These are phyloP conservation scores for Buphagus erythrorhynchus DNA, from an alignment of 2,797 vertebrate species.

Conservation along the genomic window DNA sequence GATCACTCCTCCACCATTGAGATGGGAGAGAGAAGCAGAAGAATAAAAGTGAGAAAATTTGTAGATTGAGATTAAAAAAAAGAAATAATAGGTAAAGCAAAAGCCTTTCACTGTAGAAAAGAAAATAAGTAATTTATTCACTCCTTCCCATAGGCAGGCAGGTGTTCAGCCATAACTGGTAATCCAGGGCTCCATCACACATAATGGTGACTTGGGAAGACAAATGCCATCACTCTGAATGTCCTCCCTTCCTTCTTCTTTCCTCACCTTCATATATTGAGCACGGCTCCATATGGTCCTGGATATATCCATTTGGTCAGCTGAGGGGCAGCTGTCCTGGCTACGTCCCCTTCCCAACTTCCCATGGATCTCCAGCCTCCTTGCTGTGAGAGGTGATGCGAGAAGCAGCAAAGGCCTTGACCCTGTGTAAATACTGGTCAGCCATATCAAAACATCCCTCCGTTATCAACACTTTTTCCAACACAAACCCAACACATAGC, in stretches of 20 bases:
- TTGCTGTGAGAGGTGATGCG: neutral
- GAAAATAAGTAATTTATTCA: neutral
- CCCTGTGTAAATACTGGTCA: neutral
- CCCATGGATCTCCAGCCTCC: neutral
- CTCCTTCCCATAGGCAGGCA: neutral
- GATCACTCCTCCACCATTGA: fast-evolving
- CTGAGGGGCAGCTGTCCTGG: neutral
- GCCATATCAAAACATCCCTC: neutral
- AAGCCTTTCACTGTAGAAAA: neutral
- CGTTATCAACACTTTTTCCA: neutral
- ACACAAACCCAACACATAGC: neutral
- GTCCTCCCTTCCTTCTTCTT: neutral
- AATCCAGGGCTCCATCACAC: neutral
- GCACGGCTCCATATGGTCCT: too few relatives aligned
- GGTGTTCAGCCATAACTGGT: fast-evolving
- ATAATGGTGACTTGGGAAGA: neutral
- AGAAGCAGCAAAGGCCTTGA: neutral
- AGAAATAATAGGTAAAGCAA: neutral
- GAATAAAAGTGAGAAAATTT: neutral
- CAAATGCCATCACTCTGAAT: neutral
- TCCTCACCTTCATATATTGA: neutral
- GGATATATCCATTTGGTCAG: neutral
- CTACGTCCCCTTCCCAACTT: neutral
- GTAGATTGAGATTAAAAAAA: neutral
- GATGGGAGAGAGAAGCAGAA: neutral